Base-by-base conservation (phyloP, 2,888 invertebrate genomes). In the Lasius platythorax region DNA sequence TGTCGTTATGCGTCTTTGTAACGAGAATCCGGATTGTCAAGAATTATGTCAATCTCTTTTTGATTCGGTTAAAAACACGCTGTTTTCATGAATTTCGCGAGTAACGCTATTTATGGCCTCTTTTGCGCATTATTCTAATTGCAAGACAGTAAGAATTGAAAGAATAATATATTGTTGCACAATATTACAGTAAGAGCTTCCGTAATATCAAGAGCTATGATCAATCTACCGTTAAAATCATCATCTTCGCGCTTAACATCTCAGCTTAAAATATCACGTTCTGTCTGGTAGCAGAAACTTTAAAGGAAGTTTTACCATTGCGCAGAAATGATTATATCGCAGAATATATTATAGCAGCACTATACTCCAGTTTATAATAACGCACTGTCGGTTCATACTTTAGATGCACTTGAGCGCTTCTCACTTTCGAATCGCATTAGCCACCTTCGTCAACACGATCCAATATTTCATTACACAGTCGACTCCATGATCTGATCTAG, bases 401-500 rank as follows among this genome's bases (percentile, higher is more conserved):
- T 23, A 33, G 23, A 30, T 53, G 40, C 37, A 78, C 40, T 50
- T 37, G 28, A 68, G 15, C 43, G 63, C 8, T 68, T 23, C 37
- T 66, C 53, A 56, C 28, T 66, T 53, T 33, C 64, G 30, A 66
- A 70, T 79, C 64, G 30, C 63, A 67, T 68, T 64, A 83, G 8
- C 43, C 56, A 23, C 30, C 28, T 53, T 66, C 58, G 33, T 46
- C 66, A 23, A 66, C 68, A 63, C 66, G 43, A 81, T 84, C 72
- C 73, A 18, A 85, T 82, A 87, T 79, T 84, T 84, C 78, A 87
- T 78, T 53, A 75, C 46, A 53, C 8, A 15, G 40, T 23, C 30
- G 40, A 40, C 50, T 37, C 28, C 46, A 63, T 40, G 64, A 67
- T 63, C 75, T 30, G 18, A 50, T 83, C 72, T 43, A 23, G 9